Base-by-base conservation (phyloP, 2,888 invertebrate genomes). In the Pseudococcus longispinus region DNA sequence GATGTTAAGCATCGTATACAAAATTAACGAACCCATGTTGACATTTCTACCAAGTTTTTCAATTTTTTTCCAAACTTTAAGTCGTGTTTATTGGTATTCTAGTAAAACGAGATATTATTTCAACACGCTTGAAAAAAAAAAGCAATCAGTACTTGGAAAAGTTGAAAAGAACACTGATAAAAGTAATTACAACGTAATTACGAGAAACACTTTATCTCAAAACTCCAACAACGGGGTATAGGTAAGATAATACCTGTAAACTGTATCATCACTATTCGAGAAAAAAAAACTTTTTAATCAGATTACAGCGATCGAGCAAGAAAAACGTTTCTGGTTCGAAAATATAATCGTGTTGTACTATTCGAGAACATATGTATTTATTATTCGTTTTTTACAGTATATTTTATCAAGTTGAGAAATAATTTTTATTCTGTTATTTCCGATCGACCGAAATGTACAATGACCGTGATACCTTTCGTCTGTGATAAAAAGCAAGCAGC, bases 381-480 rank as follows among this genome's bases (percentile, higher is more conserved):
- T 77, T 77, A 42, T 80, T 80, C 77, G 20, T 29, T 42, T 37
- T 42, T 18, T 37, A 26, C 20, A 18, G 29, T 60, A 23, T 23
- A 80, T 37, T 70, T 80, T 80, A 80, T 80, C 77, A 80, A 20
- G 11, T 20, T 37, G 20, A 80, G 42, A 80, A 80, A 80, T 80
- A 42, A 29, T 42, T 80, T 80, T 80, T 20, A 42, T 13, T 37
- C 77, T 80, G 77, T 80, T 80, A 84, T 55, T 83, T 84, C 84
- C 55, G 46, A 84, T 51, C 55, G 26, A 37, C 23, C 51, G 51
- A 84, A 84, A 84, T 55, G 51, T 83, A 51, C 83, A 55, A 46
- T 46, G 83, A 83, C 83, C 46, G 83, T 83, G 83, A 84, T 55
- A 84, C 84, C 32, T 84, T 83, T 83, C 51, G 51, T 51, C 51